Evolutionary conservation across 2,113 vertebrate genomes (phyloP), one percentile per base, ranked within the genome.

Genomic region (Rynchops niger): DNA sequence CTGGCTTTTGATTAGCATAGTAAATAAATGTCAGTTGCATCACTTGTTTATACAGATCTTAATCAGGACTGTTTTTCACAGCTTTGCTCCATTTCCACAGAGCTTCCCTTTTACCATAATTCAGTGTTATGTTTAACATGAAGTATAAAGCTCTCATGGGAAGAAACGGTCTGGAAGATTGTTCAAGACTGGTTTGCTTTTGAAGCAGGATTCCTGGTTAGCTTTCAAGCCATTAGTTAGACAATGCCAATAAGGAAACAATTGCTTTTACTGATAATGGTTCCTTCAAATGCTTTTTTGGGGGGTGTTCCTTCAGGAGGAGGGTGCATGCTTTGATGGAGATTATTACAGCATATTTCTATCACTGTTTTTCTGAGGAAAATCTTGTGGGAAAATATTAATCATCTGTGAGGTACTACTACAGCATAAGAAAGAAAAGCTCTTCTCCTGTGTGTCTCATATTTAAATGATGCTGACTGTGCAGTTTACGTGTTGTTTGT

Each of bases 291-390:
- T 82, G 91, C 32, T 86, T 15, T 30, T 95, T 93, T 81, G 69
- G 88, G 88, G 74, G 53, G 10, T 93, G 73, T 97, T 98, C 95
- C 92, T 98, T 97, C 90, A 90, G 91, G 76, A 96, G 95, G 92
- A 91, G 97, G 95, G 86, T 40, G 47, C 5, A 0, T n/a, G 90
- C 91, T 98, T 98, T 97, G 71, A 86, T 97, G 73, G 84, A 82
- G 62, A 50, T 84, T 69, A 78, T 85, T 90, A 21, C 47, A 82
- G 52, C 17, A 10, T 77, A 85, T 97, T 97, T 91, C 69, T 91
- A 43, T 61, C 53, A 22, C 87, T 95, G 82, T 65, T 96, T 93
- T 95, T 94, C 93, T 95, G 95, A 83, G 95, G 84, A 96, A 95
- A 95, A 93, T 82, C 8, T 95, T 97, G 65, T 56, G 30, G 47